Conservation (phyloP, 1,140 invertebrate genomes). For the Tyrophagus putrescentiae region DNA sequence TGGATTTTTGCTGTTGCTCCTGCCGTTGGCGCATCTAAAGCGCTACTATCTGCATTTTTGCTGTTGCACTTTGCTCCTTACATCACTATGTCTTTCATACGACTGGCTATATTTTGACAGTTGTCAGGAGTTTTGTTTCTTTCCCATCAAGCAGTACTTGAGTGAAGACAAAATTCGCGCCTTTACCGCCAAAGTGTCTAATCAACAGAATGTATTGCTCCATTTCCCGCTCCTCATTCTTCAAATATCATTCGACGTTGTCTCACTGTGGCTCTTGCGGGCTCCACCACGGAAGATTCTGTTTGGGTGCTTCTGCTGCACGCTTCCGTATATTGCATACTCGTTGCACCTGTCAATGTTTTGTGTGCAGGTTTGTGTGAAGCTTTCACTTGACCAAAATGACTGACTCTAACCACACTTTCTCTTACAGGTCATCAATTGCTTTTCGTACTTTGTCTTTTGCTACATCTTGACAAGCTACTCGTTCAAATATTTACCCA, state of each 20-base stretch:
- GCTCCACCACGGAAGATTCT: not conserved
- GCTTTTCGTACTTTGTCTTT: slow-evolving; percentile 36
- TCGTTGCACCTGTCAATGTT: not conserved
- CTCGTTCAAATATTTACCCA: slow-evolving; percentile 37
- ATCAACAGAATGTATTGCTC: not conserved
- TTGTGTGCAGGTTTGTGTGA: not conserved
- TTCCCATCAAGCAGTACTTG: not conserved
- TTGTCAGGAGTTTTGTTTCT: not conserved
- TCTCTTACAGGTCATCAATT: slow-evolving; percentile 34
- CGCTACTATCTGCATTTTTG: slow-evolving; percentile 41
- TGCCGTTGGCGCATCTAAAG: slow-evolving; percentile 38
- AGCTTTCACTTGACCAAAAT: not conserved
- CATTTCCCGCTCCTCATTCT: not conserved
- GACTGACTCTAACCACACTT: slow-evolving; percentile 28
- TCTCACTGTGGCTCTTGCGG: not conserved
- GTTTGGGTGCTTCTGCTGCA: not conserved
- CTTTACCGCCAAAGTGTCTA: not conserved
- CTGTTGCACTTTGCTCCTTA: slow-evolving; percentile 28
- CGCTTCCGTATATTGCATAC: not conserved
- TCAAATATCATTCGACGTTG: not conserved
- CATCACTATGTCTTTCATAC: slow-evolving; percentile 10
- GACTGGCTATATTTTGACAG: not conserved
- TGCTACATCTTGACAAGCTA: slow-evolving; percentile 36
- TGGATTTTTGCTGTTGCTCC: slow-evolving; percentile 37
- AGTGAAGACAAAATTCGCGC: not conserved